Base-by-base conservation (phyloP, 2,113 vertebrate genomes). In the Sapajus apella region DNA sequence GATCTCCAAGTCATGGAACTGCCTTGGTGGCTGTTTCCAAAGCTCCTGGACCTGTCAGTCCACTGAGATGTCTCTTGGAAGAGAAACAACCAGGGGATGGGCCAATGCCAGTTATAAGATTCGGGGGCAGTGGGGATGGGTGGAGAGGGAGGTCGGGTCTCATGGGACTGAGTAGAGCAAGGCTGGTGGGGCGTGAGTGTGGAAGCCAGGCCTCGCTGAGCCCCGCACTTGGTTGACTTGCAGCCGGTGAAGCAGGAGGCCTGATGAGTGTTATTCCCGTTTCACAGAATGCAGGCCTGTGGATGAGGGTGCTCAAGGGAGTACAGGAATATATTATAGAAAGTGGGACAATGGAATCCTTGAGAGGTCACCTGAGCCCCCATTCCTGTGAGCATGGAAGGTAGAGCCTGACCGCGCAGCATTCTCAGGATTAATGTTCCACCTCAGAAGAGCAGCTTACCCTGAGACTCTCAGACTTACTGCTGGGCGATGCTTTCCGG, bases 141-240 rank as follows among this genome's bases (percentile, higher is more conserved):
- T 25, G 5, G 58, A 72, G 43, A 11, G 52, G 47, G 68, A 75
- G 45, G n/a, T n/a, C 8, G 0, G 61, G 27, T 30, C 61, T 23
- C 1, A 2, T 6, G n/a, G 35, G 72, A 7, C 66, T 13, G 18
- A 32, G 32, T 5, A 30, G 84, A 58, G 14, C 16, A 30, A 32
- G 30, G 20, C 27, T 64, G 61, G 27, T 30, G 27, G 5, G 30
- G 11, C 0, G 0, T 52, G 76, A 73, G 7, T 13, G 61, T 64
- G 61, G 13, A 56, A 32, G n/a, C 1, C 0, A 1, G 3, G 25
- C 16, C 2, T 2, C 0, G 7, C 47, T 2, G 17, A 20, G 37
- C 40, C 23, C 56, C 35, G 66, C 8, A 2, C 37, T 1, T 8
- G 27, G 35, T 79, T 45, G 0, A 6, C n/a, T 14, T 40, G 23